Percentiles rank a stretch among this genome's conserved stretches.
These are phyloP conservation scores for Atlantisia rogersi DNA, from an alignment of 2,113 vertebrate species.

Conservation along the genomic window DNA sequence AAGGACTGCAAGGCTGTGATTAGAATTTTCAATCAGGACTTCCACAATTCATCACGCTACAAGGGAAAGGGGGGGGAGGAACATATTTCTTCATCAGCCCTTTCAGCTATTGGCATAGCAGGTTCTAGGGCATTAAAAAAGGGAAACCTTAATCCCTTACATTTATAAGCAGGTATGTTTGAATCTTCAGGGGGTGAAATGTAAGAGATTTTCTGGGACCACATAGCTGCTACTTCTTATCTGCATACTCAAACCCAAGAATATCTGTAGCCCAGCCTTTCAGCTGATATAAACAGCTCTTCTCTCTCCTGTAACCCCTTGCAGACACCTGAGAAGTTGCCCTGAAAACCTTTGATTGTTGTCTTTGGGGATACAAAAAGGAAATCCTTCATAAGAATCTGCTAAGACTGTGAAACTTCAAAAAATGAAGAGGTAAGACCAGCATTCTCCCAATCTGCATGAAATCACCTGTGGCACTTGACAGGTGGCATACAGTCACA, in stretches of 20 bases:
- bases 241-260: background rate
- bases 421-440: background rate
- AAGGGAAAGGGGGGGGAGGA: background rate
- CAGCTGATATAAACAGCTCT: background rate
- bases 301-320: background rate
- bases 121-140: background rate
- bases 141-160: background rate
- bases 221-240: background rate
- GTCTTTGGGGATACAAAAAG: background rate
- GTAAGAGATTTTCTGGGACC: background rate
- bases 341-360: background rate
- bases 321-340: background rate
- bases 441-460: background rate
- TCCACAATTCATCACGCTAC: constrained; percentile 61
- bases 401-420: background rate
- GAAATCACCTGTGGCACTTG: background rate
- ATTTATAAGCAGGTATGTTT: background rate
- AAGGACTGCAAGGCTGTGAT: constrained; percentile 77
- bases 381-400: background rate
- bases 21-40: constrained; percentile 81
- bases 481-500: background rate
- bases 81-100: background rate
- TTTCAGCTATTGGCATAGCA: background rate
- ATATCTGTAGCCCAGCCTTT: background rate
- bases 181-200: background rate